phyloP scores from a whole-genome alignment of 2,888 invertebrate species.

The Spodoptera littoralis region DNA sequence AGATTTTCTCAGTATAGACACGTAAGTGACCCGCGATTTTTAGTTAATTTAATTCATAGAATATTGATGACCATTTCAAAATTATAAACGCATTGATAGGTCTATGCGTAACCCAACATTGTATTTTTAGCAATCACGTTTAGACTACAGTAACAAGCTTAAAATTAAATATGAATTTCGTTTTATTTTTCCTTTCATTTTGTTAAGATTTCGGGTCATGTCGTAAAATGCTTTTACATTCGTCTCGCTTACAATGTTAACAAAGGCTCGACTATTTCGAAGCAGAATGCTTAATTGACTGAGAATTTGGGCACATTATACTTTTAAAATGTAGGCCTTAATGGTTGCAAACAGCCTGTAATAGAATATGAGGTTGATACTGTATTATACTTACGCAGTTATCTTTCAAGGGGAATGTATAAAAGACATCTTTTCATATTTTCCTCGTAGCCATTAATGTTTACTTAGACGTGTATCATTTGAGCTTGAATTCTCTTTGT shows the following conservation, averaged over 20 bases:
- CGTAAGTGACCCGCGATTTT: too few relatives aligned
- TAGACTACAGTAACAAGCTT: slow-evolving; percentile 20
- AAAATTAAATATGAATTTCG: slow-evolving; percentile 76
- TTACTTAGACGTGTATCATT: not conserved
- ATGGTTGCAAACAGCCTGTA: slow-evolving; percentile 53
- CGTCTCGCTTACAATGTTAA: slow-evolving; percentile 79
- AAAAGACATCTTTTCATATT: slow-evolving; percentile 8
- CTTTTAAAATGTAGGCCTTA: slow-evolving; percentile 54
- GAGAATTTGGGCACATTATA: slow-evolving; percentile 59
- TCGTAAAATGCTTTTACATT: slow-evolving; percentile 81
- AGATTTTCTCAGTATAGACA: too few relatives aligned
- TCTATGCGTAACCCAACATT: too few relatives aligned
- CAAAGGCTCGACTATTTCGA: slow-evolving; percentile 76
- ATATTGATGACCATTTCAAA: too few relatives aligned
- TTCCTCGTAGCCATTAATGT: not conserved
- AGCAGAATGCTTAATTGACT: slow-evolving; percentile 72
- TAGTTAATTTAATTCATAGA: too few relatives aligned
- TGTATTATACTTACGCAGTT: slow-evolving; percentile 24
- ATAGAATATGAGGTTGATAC: slow-evolving; percentile 40
- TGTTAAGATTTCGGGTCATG: slow-evolving; percentile 72
- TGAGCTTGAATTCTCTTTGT: not conserved
- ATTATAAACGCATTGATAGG: not conserved
- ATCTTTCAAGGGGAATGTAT: slow-evolving; percentile 27
- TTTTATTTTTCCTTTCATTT: slow-evolving; percentile 78
- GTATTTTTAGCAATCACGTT: too few relatives aligned